Conservation (phyloP, 2,113 vertebrate genomes). For the Amblyornis subalaris region DNA sequence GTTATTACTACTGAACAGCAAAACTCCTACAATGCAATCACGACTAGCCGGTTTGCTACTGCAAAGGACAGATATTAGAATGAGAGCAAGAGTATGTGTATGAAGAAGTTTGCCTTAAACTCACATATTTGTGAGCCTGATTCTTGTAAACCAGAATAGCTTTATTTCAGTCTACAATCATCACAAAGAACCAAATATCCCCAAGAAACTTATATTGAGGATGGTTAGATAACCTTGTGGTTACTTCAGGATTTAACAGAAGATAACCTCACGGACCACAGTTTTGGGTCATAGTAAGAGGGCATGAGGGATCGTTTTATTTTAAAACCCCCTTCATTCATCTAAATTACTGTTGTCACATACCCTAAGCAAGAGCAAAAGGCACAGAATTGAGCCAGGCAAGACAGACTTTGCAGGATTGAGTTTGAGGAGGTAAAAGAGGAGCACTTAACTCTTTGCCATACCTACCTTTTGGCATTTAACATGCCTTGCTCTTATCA, state of each 20-base stretch:
- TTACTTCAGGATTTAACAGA: background rate
- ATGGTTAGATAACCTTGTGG: background rate
- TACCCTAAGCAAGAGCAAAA: background rate
- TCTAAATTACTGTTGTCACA: background rate
- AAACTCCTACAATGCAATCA: background rate
- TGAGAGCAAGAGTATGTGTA: background rate
- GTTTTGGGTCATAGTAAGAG: background rate
- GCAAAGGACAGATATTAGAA: background rate
- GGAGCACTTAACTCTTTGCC: background rate
- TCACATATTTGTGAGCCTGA: background rate
- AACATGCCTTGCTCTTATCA: background rate
- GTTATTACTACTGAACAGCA: background rate
- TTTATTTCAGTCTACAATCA: background rate
- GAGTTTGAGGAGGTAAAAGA: background rate
- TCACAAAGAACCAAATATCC: background rate
- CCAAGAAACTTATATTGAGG: background rate
- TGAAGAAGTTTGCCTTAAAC: background rate
- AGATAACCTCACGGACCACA: background rate
- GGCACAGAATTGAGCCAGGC: fast-evolving
- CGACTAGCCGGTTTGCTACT: background rate
- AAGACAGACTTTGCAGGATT: background rate
- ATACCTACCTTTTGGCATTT: background rate
- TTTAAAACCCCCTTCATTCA: background rate
- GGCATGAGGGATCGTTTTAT: background rate
- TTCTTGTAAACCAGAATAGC: background rate